Evolutionary conservation across 1,140 invertebrate genomes (phyloP), one percentile per base, ranked within the genome.

Genomic region (Lasioglossum albipes): DNA sequence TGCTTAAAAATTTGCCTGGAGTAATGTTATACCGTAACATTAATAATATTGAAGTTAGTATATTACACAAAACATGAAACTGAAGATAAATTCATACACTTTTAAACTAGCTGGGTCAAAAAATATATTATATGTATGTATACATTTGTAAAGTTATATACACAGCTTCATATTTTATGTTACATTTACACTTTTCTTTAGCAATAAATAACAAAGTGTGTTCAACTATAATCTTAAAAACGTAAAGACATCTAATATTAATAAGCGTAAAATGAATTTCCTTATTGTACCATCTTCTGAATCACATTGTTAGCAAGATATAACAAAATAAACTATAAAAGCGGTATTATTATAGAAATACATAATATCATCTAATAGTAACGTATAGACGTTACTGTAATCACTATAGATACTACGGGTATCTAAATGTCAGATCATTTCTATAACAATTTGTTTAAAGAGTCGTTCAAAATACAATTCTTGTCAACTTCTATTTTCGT

Each of bases 221-320:
- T 54, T 54, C 52, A 54, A 20, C 52, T 54, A 6, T 54, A 54
- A 16, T 54, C 6, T 54, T 18, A 5, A 54, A 54, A 54, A 16
- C 6, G 13, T 65, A 52, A 0, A 13, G 3, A 67, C 41, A 13
- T 18, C 6, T 54, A 54, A 70, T 20, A 61, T 62, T 78, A 86
- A 79, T 85, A 85, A 86, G 79, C 75, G 79, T 84, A 84, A 85
- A 42, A 41, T 49, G 42, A 74, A 45, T 66, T 62, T 59, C 36
- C 2, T 67, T 49, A 36, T 54, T 2, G 31, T 10, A 79, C 18
- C 31, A 41, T 12, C n/a, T 66, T 7, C 36, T 73, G 27, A 52
- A 66, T 64, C 22, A 41, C 16, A 42, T 79, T 42, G 7, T 65
- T 57, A 67, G 1, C n/a, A 65, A 59, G 52, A 18, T 57, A 57